Base-by-base conservation (phyloP, 2,888 invertebrate species). In the Sturmia bella region DNA sequence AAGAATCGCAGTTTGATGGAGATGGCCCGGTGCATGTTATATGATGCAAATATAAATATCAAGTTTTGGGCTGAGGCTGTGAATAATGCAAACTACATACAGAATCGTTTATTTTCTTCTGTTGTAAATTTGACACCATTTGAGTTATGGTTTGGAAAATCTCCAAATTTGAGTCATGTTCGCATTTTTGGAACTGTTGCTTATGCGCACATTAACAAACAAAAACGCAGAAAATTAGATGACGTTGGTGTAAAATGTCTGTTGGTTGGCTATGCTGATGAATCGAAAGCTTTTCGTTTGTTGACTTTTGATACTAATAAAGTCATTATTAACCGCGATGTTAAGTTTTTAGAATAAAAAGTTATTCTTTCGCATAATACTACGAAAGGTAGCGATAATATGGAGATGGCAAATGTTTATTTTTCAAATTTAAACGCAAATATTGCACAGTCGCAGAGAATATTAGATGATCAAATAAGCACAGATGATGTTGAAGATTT, bases 241-340 rank as follows among this genome's bases (percentile, higher is more conserved):
- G 41, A 41, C 3, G 41, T 41, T 13, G 41, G 21, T 24, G 13
- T 52, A 0, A 52, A 52, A 21, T 24, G 24, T 24, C 21, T 13
- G 3, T 52, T 52, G 13, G 50, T 52, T 9, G 3, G 52, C 7
- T 52, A 27, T 9, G 0, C 48, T 11, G 19, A 48, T 13, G 48
- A 9, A 48, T 48, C 48, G 11, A 48, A 48, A 19, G 45, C 45
- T 15, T 48, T 48, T 48, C 19, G 48, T 11, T 48, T 48, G 19
- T 19, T 48, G 48, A n/a, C 5, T 15, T 27, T n/a, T 6, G 27
- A 52, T 15, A 27, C 27, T 7, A 52, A 52, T 27, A 52, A 52
- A n/a, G n/a, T 27, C 2, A 52, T 52, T 6, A 52, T 52, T 15
- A 52, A 27, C 9, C 27, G 52, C n/a, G 52, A 27, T n/a, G 52